These are phyloP conservation scores for Leptura quadrifasciata DNA, from an alignment of 2,888 invertebrate species.

Conservation along the genomic window DNA sequence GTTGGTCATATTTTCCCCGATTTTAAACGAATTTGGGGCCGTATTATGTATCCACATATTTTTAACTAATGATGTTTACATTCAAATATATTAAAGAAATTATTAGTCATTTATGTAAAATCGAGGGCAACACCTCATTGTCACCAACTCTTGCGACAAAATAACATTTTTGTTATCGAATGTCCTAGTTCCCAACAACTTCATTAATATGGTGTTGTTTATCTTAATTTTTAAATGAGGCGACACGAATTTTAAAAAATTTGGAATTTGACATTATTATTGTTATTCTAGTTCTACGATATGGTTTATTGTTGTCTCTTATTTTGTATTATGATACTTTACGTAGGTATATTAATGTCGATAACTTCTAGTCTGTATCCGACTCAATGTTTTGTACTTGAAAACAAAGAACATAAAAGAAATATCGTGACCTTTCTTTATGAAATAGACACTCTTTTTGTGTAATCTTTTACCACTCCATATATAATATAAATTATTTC, in stretches of 20 bases:
- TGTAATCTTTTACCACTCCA: not conserved
- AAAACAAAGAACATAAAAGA: conserved; percentile 4
- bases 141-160: not conserved
- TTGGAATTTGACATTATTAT: no score
- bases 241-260: no score
- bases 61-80: no score
- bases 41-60: no score
- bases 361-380: no score
- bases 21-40: no score
- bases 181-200: not conserved
- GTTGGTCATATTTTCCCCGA: no score
- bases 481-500: not conserved
- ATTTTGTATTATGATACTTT: no score
- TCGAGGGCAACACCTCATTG: not conserved
- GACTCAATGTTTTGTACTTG: not conserved
- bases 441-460: conserved; percentile 4
- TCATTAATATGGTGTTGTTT: not conserved
- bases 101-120: not conserved
- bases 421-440: not conserved
- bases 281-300: no score
- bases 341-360: no score
- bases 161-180: not conserved
- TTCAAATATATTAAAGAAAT: not conserved
- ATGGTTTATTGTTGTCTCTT: no score
- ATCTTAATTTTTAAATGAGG: not conserved